These are phyloP conservation scores for Menidia menidia DNA, from an alignment of 2,797 vertebrate genomes.

Conservation along the genomic window DNA sequence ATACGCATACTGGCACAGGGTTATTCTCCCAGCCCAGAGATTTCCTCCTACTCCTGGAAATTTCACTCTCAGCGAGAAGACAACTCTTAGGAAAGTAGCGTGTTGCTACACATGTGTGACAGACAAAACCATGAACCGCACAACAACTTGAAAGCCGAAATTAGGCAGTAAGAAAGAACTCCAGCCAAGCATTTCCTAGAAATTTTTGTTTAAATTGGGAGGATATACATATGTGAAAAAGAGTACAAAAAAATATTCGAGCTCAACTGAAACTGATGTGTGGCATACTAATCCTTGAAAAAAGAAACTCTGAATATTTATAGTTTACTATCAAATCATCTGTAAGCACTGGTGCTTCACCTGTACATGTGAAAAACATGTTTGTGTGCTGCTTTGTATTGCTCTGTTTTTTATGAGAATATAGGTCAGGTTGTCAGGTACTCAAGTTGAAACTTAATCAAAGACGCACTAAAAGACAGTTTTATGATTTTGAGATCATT, in stretches of 20 bases:
- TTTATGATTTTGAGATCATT: background rate
- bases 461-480: background rate
- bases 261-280: slow-evolving; percentile 7
- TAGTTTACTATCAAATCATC: background rate
- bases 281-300: background rate
- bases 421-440: background rate
- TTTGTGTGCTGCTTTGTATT: background rate
- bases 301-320: too few species aligned
- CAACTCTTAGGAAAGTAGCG: background rate
- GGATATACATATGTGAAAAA: slow-evolving; percentile 36
- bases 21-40: background rate
- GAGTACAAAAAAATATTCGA: slow-evolving; percentile 54
- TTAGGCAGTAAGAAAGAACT: background rate
- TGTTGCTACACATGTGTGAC: background rate
- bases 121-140: background rate
- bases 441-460: background rate
- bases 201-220: background rate
- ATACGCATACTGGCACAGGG: slow-evolving; percentile 3
- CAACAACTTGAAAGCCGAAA: background rate
- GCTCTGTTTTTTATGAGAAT: background rate
- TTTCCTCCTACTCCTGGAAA: slow-evolving; percentile 3
- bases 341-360: background rate
- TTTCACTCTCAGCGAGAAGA: slow-evolving; percentile 14
- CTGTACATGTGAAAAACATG: background rate
- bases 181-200: background rate